These are phyloP conservation scores for Darevskia mixta DNA, from an alignment of 2,797 vertebrate genomes.

Conservation along the genomic window DNA sequence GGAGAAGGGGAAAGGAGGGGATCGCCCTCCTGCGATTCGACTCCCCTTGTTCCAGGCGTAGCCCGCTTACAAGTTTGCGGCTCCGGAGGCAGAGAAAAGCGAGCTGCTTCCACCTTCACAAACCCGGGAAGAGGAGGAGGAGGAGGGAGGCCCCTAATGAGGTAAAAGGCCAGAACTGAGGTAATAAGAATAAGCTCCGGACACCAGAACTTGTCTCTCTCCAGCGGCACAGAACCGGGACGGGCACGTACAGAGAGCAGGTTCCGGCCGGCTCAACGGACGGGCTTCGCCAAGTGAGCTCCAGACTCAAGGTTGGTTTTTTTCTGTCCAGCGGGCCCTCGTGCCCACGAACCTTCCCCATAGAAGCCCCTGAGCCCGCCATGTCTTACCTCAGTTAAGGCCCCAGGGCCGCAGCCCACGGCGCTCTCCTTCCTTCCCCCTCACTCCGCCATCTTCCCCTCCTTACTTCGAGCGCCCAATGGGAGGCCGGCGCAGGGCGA, in stretches of 20 bases:
- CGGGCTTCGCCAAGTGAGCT: background rate
- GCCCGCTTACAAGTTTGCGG: background rate
- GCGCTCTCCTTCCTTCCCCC: slow-evolving; percentile 29
- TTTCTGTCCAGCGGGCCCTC: background rate
- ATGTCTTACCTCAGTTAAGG: slow-evolving; percentile 17
- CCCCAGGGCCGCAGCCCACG: slow-evolving; percentile 37
- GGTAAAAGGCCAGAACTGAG: background rate
- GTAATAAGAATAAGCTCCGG: background rate
- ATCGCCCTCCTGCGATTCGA: background rate
- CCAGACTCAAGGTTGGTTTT: background rate
- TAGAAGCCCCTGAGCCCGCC: background rate
- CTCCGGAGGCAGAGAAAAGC: background rate
- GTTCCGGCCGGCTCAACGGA: background rate
- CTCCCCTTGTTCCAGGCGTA: slow-evolving; percentile 22
- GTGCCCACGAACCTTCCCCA: background rate
- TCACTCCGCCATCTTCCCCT: slow-evolving; percentile 59
- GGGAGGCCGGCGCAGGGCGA: slow-evolving; percentile 10
- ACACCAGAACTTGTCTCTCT: slow-evolving; percentile 1
- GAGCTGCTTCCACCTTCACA: background rate
- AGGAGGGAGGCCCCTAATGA: too few species aligned
- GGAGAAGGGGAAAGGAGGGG: background rate
- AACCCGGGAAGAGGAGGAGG: too few species aligned
- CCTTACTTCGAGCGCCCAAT: slow-evolving; percentile 53
- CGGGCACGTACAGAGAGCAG: background rate
- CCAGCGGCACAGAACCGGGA: background rate